phyloP scores from a whole-genome alignment of 2,797 vertebrate genomes.

The Protonibea diacanthus region DNA sequence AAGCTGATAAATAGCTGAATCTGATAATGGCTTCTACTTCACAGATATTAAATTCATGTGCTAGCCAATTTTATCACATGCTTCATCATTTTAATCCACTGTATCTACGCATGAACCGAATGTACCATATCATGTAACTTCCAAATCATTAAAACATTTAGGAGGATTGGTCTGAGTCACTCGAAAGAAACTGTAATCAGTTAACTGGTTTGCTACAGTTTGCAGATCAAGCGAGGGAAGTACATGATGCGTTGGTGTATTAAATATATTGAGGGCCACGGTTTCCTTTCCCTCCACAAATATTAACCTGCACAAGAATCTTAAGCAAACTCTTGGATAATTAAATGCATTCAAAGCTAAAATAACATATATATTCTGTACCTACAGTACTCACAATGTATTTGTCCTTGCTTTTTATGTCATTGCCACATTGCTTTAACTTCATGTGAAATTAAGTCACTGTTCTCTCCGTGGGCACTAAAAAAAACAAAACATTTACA shows the following conservation, averaged over 20 bases:
- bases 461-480: background rate
- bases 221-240: background rate
- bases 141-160: background rate
- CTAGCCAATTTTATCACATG: slow-evolving; percentile 6
- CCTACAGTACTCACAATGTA: too few relatives aligned
- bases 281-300: too few relatives aligned
- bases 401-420: background rate
- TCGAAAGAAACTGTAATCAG: slow-evolving; percentile 16
- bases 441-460: background rate
- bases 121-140: background rate
- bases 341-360: background rate
- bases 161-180: background rate
- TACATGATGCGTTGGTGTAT: background rate
- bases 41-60: slow-evolving; percentile 3
- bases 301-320: background rate
- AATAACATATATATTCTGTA: too few relatives aligned
- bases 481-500: background rate
- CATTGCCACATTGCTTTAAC: background rate
- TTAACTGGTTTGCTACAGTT: slow-evolving; percentile 6
- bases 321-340: background rate
- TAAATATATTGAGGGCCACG: background rate
- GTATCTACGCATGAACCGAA: slow-evolving; percentile 15
- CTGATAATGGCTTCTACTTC: slow-evolving; percentile 17
- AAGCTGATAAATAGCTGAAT: background rate
- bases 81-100: slow-evolving; percentile 20